Evolutionary conservation across 35 echinoderm and acorn worm genomes (phyloP).

Genomic region (Chiridota heheva): DNA sequence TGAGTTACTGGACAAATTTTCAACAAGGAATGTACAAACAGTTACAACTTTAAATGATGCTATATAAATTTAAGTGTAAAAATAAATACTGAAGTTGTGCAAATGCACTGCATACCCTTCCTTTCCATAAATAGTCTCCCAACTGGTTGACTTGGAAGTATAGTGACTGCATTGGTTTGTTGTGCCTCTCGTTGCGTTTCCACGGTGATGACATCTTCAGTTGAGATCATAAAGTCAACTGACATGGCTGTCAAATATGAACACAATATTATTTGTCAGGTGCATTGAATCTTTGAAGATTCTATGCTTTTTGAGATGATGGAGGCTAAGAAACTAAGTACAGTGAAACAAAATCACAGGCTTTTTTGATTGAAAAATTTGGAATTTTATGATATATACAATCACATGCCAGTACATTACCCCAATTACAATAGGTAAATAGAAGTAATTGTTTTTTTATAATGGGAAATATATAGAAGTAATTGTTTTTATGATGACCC

Average conservation of each 20-base stretch:
- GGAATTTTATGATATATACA: background rate
- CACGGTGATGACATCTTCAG: slow-evolving; percentile 74
- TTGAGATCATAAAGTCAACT: slow-evolving; percentile 74
- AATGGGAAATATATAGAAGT: no score
- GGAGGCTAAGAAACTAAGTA: background rate
- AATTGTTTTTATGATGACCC: no score
- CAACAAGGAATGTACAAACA: no score
- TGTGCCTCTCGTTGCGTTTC: slow-evolving; percentile 65
- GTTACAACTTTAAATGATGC: no score
- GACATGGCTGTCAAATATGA: slow-evolving; percentile 49
- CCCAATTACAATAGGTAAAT: background rate
- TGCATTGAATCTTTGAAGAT: background rate
- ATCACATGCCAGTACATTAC: background rate
- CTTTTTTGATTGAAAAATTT: background rate
- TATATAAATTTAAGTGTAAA: no score
- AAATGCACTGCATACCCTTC: slow-evolving; percentile 81
- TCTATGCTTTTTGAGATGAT: background rate
- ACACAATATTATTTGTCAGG: background rate
- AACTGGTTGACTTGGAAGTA: slow-evolving; percentile 91
- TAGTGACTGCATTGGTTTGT: slow-evolving; percentile 45
- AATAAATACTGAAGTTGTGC: no score
- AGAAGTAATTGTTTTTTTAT: no score
- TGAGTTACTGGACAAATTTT: no score
- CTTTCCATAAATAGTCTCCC: slow-evolving; percentile 81
- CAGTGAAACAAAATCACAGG: background rate